A percentile compares a stretch with the other conserved stretches of the same genome.
phyloP scores from a whole-genome alignment of 2,888 invertebrate genomes.

The Caenorhabditis sp. region DNA sequence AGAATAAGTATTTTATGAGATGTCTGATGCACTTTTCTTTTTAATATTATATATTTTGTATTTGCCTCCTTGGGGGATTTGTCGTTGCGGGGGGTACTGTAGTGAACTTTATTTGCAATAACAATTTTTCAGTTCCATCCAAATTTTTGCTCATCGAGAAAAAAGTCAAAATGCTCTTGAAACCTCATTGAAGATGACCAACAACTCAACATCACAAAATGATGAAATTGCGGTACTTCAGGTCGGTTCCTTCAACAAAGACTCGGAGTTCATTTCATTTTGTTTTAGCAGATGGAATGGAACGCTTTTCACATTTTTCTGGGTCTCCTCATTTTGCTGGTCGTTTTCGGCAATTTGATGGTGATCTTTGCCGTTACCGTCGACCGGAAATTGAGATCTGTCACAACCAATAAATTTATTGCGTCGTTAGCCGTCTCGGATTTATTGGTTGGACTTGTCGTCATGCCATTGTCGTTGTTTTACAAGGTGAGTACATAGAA shows the following conservation, averaged over 20 bases:
- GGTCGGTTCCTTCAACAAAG: neutral
- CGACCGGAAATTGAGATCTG: slow-evolving; percentile 52
- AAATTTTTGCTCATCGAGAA: no score
- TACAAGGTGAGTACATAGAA: slow-evolving; percentile 46
- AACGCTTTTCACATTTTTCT: slow-evolving; percentile 43
- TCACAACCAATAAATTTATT: slow-evolving; percentile 63
- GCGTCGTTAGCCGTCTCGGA: slow-evolving; percentile 61
- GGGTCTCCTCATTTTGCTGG: slow-evolving; percentile 49
- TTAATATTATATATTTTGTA: no score
- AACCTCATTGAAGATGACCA: neutral
- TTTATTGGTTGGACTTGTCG: slow-evolving; percentile 57
- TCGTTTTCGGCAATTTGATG: slow-evolving; percentile 50
- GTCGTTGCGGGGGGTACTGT: no score
- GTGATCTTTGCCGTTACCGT: slow-evolving; percentile 53
- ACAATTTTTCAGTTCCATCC: no score
- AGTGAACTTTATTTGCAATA: no score
- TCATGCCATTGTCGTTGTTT: slow-evolving; percentile 61
- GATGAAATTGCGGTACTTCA: neutral
- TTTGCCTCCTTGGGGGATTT: no score
- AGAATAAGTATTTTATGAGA: no score
- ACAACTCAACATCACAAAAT: neutral
- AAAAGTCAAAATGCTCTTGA: neutral
- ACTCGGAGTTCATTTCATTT: neutral
- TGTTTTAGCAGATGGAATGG: slow-evolving; percentile 16
- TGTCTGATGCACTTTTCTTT: no score